Conservation (phyloP, 2,797 vertebrate species). For the Syngnathus rostellatus region DNA sequence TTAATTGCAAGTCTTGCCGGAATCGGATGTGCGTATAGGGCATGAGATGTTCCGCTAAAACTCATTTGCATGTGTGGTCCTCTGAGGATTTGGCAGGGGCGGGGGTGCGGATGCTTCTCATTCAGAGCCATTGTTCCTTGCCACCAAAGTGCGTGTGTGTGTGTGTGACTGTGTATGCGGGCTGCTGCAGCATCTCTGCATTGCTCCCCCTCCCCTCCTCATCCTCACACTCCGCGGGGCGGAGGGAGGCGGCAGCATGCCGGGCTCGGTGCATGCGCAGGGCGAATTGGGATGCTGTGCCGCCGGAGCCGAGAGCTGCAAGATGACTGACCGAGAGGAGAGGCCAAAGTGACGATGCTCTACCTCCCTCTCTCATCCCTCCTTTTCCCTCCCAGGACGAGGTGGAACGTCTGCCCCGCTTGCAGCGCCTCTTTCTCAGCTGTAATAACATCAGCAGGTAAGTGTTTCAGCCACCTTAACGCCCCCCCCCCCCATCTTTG, state of each 20-base stretch:
- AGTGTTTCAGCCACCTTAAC: constrained; percentile 57
- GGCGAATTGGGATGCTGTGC: constrained; percentile 67
- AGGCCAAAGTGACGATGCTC: constrained; percentile 53
- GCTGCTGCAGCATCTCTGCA: constrained; percentile 68
- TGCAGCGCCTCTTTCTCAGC: constrained; percentile 95
- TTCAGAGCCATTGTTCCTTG: constrained; percentile 33
- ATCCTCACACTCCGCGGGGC: constrained; percentile 59
- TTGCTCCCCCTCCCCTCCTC: constrained; percentile 49
- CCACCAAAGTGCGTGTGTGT: constrained; percentile 8
- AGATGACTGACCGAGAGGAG: constrained; percentile 71
- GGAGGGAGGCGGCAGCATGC: constrained; percentile 59
- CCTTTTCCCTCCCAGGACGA: constrained; percentile 75
- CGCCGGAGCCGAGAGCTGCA: constrained; percentile 69
- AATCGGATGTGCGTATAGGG: neutral
- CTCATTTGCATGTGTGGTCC: constrained; percentile 21
- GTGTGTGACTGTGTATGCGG: constrained; percentile 23
- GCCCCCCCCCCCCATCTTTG: constrained; percentile 42
- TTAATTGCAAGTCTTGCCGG: neutral
- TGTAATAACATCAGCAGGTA: constrained; percentile 97
- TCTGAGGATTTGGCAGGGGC: constrained; percentile 35
- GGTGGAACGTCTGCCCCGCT: constrained; percentile 87
- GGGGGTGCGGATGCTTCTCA: constrained; percentile 54
- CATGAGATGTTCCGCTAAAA: neutral
- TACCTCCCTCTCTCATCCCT: constrained; percentile 31
- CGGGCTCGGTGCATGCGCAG: constrained; percentile 55